Evolutionary conservation across 2,888 invertebrate species (phyloP).

Genomic region (Odontocerum albicorne): DNA sequence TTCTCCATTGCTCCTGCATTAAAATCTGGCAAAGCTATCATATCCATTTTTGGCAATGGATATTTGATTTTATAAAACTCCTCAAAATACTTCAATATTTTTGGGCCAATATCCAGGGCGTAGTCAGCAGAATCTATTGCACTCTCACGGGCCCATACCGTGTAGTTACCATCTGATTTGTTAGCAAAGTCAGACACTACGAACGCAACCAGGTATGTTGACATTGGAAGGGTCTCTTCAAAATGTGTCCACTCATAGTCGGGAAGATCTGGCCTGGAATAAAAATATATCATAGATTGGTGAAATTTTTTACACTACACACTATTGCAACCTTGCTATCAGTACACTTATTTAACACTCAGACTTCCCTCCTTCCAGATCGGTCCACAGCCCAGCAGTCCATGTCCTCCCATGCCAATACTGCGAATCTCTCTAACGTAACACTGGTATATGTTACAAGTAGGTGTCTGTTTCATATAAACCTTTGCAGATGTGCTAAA

Average conservation of each 20-base stretch:
- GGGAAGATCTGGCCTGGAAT: constrained; percentile 55
- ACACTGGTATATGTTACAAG: no score
- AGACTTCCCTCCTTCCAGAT: no score
- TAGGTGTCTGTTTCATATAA: no score
- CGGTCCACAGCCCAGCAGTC: no score
- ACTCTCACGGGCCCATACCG: constrained; percentile 71
- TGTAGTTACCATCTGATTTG: constrained; percentile 60
- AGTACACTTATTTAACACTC: no score
- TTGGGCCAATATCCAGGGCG: constrained; percentile 75
- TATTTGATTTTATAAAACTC: constrained; percentile 76
- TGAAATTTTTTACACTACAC: no score
- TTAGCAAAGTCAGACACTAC: constrained; percentile 75
- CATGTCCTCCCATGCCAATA: no score
- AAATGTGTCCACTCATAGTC: constrained; percentile 78
- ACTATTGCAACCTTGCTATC: no score
- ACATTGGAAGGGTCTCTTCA: constrained; percentile 79
- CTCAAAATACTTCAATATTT: constrained; percentile 70
- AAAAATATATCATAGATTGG: no score
- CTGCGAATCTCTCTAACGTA: no score
- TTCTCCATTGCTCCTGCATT: constrained; percentile 90
- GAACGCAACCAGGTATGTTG: constrained; percentile 86
- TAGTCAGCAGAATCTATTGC: constrained; percentile 73
- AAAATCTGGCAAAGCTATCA: constrained; percentile 93
- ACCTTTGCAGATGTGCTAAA: no score
- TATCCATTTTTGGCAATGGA: constrained; percentile 82